Conservation (phyloP, 2,797 vertebrate genomes). For the Serranus cabrilla region DNA sequence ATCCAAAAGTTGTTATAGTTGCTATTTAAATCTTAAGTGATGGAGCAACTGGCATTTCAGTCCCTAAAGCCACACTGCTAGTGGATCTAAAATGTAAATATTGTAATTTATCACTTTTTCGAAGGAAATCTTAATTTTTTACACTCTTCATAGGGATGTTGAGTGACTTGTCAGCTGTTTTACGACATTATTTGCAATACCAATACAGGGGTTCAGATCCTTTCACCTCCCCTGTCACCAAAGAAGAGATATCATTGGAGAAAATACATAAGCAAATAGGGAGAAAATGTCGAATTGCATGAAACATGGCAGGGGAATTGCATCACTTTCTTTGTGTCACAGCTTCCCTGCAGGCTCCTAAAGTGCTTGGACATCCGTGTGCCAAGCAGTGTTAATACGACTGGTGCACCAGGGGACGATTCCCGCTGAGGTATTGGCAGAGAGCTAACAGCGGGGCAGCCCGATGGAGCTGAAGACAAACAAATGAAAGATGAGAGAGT, state of each 20-base stretch:
- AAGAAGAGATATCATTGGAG: no score
- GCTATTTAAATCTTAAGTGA: no score
- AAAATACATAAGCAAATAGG: neutral
- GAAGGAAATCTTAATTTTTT: no score
- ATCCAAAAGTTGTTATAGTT: no score
- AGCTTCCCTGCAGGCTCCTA: constrained; percentile 20
- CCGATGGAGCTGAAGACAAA: constrained; percentile 3
- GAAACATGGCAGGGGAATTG: neutral
- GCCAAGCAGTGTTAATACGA: constrained; percentile 5
- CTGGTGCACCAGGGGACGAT: constrained; percentile 1
- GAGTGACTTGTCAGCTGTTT: no score
- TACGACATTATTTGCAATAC: no score
- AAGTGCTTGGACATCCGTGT: constrained; percentile 12
- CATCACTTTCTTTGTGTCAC: constrained; percentile 11
- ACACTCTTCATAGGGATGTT: no score
- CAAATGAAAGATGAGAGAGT: constrained; percentile 14
- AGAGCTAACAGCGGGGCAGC: constrained; percentile 23
- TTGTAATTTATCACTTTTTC: neutral
- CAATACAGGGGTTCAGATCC: neutral
- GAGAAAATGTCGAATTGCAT: neutral
- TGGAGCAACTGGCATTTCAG: no score
- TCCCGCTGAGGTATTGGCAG: constrained; percentile 30
- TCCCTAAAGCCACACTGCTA: no score
- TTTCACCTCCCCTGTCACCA: constrained; percentile 5
- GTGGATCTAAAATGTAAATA: neutral